Base-by-base conservation (phyloP, 1,140 invertebrate species). In the Tribolium castaneum region DNA sequence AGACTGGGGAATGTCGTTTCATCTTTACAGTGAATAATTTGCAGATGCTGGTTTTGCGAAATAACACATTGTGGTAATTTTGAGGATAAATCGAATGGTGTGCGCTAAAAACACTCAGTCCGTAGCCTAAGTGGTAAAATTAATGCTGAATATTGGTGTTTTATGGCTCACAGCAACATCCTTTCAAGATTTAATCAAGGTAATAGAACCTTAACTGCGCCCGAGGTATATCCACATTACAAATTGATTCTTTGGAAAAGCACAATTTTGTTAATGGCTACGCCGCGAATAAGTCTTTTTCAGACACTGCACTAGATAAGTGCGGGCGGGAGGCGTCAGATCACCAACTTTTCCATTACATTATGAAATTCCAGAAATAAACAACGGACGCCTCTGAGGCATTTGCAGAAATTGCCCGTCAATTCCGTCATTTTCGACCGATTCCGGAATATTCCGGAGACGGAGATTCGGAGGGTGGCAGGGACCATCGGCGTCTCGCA, bases 231-330 rank as follows among this genome's bases (percentile, higher is more conserved):
- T 78, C 79, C 71, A 75, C 79, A 78, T 80, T 80, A 80, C 79
- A 80, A 80, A 80, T 80, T 80, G 79, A 80, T 80, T 80, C 79
- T 80, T 80, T 78, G 72, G 79, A 80, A 80, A 78, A 80, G 79
- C 76, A 80, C 79, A 80, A 80, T 80, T 80, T 80, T 70, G 79
- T 80, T 80, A 80, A 80, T 80, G 79, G 79, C 62, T 16, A 76
- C 62, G 76, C 50, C 72, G 59, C 72, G 54, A 78, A 76, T 75
- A 78, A 78, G 76, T 79, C 74, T 78, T 70, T 78, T 73, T 70
- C 76, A 56, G 72, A 78, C 71, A 73, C 1, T 54, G 13, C 19
- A 35, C 49, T 54, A 73, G 70, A 72, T 72, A 72, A 72, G 22
- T 19, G 49, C 7, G 52, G 49, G 49, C 12, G 7, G 19, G 22